phyloP scores from a whole-genome alignment of 2,113 vertebrate genomes.

The Monopterus albus region DNA sequence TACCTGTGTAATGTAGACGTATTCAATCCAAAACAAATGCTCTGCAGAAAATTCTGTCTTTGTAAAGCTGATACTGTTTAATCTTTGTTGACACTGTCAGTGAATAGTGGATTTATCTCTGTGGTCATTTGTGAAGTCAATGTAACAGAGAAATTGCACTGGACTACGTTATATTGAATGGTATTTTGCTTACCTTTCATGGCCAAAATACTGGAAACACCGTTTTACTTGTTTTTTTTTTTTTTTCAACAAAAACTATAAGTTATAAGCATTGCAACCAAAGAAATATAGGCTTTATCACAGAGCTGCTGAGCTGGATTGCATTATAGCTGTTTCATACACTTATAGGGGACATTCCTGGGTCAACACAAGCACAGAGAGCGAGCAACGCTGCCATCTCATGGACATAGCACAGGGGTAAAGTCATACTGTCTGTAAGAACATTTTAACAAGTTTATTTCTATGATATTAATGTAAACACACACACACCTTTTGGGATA shows the following conservation, averaged over 20 bases:
- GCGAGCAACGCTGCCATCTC: conserved; percentile 57
- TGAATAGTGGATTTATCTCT: neutral
- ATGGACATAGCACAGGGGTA: conserved; percentile 28
- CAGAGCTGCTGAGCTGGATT: neutral
- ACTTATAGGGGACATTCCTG: neutral
- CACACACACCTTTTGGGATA: too few species aligned
- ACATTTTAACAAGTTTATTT: too few species aligned
- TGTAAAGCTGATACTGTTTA: neutral
- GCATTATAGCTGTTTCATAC: neutral
- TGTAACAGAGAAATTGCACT: neutral
- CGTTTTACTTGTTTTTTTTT: too few species aligned
- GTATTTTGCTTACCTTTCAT: neutral
- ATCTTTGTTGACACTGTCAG: too few species aligned
- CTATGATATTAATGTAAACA: too few species aligned
- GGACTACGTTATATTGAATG: neutral
- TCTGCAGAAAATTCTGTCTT: neutral
- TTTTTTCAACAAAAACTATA: neutral
- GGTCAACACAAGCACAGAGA: neutral
- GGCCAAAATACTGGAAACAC: neutral
- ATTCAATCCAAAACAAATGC: neutral
- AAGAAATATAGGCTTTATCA: neutral
- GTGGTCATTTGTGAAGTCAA: neutral
- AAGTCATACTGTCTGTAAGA: neutral
- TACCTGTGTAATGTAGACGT: neutral
- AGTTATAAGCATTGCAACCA: neutral